Percentiles rank a stretch among this genome's conserved stretches.
Evolutionary conservation across 2,113 vertebrate genomes (phyloP).

Genomic region (Indicator indicator): DNA sequence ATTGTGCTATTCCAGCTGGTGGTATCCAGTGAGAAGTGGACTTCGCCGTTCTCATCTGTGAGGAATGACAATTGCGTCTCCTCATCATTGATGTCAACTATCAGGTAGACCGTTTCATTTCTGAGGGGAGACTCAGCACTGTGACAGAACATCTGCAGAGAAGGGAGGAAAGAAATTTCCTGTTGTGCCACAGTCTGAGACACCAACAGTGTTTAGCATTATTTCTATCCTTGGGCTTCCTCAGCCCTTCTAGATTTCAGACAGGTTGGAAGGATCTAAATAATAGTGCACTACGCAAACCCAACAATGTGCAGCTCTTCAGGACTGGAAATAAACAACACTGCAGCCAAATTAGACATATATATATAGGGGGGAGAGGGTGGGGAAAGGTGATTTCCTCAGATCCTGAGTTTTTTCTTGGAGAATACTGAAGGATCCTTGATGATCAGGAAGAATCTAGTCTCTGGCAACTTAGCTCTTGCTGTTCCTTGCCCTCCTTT

Average conservation of each 20-base stretch:
- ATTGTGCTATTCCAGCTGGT: slow-evolving; percentile 11
- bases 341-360: not conserved
- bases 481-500: not conserved
- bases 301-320: not conserved
- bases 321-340: not conserved
- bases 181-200: not conserved
- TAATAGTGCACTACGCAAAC: not conserved
- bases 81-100: not conserved
- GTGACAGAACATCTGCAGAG: slow-evolving; percentile 19
- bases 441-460: not conserved
- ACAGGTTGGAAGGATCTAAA: not conserved
- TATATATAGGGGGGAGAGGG: too few relatives aligned
- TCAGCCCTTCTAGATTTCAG: not conserved
- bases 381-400: not conserved
- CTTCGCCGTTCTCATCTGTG: slow-evolving; percentile 54
- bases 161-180: not conserved
- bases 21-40: slow-evolving; percentile 58
- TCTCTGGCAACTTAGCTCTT: not conserved
- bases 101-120: slow-evolving; percentile 49
- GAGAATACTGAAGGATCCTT: not conserved
- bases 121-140: not conserved
- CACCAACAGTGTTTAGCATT: not conserved
- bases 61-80: not conserved
- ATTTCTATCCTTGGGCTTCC: not conserved
- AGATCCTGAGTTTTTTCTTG: not conserved